These are phyloP conservation scores for Meiosimyza platycephala DNA, from an alignment of 2,888 invertebrate genomes.

Conservation along the genomic window DNA sequence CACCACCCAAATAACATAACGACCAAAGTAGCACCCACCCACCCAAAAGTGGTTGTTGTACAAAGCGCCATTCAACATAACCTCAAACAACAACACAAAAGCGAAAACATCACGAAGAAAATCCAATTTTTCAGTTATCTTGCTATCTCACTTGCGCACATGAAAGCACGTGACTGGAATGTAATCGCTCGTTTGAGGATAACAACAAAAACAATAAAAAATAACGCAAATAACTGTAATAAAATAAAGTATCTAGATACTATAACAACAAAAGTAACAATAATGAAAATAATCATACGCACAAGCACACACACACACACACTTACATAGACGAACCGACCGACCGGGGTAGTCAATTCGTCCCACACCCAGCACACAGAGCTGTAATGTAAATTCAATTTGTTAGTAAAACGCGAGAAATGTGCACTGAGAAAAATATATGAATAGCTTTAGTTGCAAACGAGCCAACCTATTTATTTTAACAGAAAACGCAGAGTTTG, in stretches of 20 bases:
- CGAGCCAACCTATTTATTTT: no score
- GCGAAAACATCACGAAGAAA: constrained; percentile 58
- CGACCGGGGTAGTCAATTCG: constrained; percentile 2
- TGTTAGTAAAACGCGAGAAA: constrained; percentile 56
- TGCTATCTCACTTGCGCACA: constrained; percentile 46
- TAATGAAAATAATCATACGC: constrained; percentile 42
- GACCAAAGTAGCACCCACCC: not conserved
- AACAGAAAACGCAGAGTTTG: no score
- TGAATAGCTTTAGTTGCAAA: constrained; percentile 28
- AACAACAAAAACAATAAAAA: constrained; percentile 36
- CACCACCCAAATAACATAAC: not conserved
- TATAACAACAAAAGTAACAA: constrained; percentile 48
- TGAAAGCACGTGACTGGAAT: constrained; percentile 15
- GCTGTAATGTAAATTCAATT: constrained; percentile 62
- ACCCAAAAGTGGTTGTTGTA: not conserved
- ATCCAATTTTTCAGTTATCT: constrained; percentile 56
- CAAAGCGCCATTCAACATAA: not conserved
- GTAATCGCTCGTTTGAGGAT: constrained; percentile 24
- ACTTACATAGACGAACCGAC: constrained; percentile 37
- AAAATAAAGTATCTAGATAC: constrained; percentile 61
- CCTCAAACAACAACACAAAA: constrained; percentile 42
- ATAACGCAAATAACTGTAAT: constrained; percentile 57
- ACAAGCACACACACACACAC: constrained; percentile 31
- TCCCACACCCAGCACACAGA: constrained; percentile 26
- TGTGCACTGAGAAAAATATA: constrained; percentile 62